These are phyloP conservation scores for Vulpes vulpes DNA, from an alignment of 2,113 vertebrate species.

Conservation along the genomic window DNA sequence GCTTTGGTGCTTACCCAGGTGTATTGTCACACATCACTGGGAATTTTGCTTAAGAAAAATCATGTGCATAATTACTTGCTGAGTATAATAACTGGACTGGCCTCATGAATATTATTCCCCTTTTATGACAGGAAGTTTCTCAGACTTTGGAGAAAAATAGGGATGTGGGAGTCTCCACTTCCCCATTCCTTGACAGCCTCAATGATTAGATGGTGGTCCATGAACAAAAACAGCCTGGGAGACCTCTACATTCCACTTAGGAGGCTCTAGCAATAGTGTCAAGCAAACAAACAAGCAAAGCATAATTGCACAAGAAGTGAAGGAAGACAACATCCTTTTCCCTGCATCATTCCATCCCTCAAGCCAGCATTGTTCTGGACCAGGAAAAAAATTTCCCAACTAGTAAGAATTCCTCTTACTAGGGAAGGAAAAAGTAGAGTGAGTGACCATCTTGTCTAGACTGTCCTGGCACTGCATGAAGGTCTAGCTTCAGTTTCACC, in stretches of 20 bases:
- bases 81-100: no score
- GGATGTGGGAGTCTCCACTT: neutral
- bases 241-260: neutral
- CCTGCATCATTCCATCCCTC: neutral
- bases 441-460: neutral
- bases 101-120: no score
- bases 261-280: neutral
- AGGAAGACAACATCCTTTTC: neutral
- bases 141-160: neutral
- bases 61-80: no score
- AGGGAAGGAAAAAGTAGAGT: neutral
- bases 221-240: neutral
- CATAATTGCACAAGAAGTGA: neutral
- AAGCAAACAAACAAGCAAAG: neutral
- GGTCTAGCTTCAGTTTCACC: neutral
- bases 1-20: no score
- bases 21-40: no score
- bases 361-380: neutral
- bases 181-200: neutral
- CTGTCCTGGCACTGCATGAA: neutral
- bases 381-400: no score
- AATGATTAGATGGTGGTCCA: neutral
- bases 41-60: no score
- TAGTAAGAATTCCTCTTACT: neutral
- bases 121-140: no score